Evolutionary conservation across 1,140 invertebrate genomes (phyloP), one percentile per base, ranked within the genome.

Genomic region (Antheraea pernyi): DNA sequence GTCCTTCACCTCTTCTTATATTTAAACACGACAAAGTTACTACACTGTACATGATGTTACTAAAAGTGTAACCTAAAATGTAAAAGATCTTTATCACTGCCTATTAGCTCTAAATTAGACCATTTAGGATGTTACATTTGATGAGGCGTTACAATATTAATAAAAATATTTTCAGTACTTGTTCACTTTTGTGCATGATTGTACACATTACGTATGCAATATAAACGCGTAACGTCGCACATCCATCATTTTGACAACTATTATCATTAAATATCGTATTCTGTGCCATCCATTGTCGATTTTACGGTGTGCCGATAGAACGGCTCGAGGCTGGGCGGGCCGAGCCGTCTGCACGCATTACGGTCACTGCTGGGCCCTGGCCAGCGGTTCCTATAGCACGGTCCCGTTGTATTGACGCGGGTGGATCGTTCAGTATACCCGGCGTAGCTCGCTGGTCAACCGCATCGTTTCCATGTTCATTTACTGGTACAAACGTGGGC

Each of bases 341-440:
- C 46, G 0, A 53, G 46, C 46, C 46, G 46, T 53, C 46, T 53
- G 46, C 46, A 1, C 16, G 46, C 46, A 16, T 53, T 16, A 13
- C 46, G 16, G 46, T 53, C 46, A 16, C 46, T 16, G 46, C 46
- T 53, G 16, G 46, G 46, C 46, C 46, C 46, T 53, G 46, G 2
- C 46, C 46, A 53, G 46, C 46, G 16, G 46, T 53, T 16, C 46
- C 46, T 53, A 53, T 53, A 53, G 9, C 9, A 18, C 64, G 11
- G 64, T 65, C 64, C 64, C 64, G 64, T 65, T 65, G 39, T 19
- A 19, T 64, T 64, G 37, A 64, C 37, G 62, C 62, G 36, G 62
- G 62, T 42, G 61, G 61, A 63, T 63, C 42, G 42, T 42, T 65
- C 42, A 46, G 46, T 65, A 48, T 53, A 19, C 18, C 30, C 30